These are phyloP conservation scores for Ptychadena robeensis DNA, from an alignment of 2,797 vertebrate genomes.

Conservation along the genomic window DNA sequence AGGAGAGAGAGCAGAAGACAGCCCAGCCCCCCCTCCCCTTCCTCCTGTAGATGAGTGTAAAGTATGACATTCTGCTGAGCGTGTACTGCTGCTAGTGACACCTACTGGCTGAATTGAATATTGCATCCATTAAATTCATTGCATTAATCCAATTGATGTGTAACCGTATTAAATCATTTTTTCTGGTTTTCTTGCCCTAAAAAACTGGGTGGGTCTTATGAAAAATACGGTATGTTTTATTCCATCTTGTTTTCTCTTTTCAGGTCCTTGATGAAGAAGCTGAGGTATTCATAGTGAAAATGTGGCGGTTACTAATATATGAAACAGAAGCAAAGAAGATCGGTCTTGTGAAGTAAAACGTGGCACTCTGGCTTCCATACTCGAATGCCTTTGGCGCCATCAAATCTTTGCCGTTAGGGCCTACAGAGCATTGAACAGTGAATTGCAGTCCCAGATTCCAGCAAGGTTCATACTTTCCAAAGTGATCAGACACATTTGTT, in stretches of 20 bases:
- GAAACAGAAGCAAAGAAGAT: conserved; percentile 99
- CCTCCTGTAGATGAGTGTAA: too few relatives aligned
- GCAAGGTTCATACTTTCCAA: conserved; percentile 68
- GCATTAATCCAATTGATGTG: too few relatives aligned
- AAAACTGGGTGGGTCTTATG: too few relatives aligned
- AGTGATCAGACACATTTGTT: conserved; percentile 76
- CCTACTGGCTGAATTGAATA: too few relatives aligned
- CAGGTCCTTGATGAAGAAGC: conserved; percentile 99
- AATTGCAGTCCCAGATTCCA: conserved; percentile 70
- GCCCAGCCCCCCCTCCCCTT: too few relatives aligned
- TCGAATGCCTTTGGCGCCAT: neutral
- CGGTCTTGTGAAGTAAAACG: conserved; percentile 92
- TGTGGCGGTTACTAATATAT: conserved; percentile 99
- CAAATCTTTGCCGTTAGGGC: conserved; percentile 30
- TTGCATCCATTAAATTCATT: too few relatives aligned
- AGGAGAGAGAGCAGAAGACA: too few relatives aligned
- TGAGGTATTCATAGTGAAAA: conserved; percentile 99
- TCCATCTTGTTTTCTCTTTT: conserved; percentile 29
- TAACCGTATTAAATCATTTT: too few relatives aligned
- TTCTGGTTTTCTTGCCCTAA: too few relatives aligned
- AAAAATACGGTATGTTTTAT: too few relatives aligned
- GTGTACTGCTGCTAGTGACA: too few relatives aligned
- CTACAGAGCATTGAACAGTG: conserved; percentile 54
- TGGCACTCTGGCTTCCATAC: conserved; percentile 8
- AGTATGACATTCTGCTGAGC: too few relatives aligned